phyloP scores from a whole-genome alignment of 2,113 vertebrate genomes.

The Columba livia region DNA sequence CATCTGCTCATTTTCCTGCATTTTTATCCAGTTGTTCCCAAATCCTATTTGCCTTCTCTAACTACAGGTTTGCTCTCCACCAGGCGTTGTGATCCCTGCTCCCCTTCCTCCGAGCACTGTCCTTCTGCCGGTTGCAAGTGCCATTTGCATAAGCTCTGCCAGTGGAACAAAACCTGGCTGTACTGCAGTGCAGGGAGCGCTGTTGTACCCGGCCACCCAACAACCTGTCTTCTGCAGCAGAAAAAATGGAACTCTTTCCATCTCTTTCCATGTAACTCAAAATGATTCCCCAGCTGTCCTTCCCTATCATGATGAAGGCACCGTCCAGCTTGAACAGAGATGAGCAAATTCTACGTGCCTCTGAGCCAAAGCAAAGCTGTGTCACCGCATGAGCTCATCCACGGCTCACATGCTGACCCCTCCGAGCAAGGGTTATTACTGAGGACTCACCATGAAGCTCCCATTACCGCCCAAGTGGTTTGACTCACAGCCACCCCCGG shows the following conservation, averaged over 20 bases:
- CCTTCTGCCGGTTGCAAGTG: background rate
- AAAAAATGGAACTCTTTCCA: background rate
- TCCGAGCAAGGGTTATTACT: background rate
- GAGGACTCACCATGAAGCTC: background rate
- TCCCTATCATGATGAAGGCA: background rate
- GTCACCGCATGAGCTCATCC: background rate
- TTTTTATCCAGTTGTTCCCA: background rate
- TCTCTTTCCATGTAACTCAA: background rate
- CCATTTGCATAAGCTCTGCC: background rate
- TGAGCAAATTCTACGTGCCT: background rate
- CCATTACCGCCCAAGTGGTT: background rate
- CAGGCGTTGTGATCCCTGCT: background rate
- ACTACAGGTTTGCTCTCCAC: background rate
- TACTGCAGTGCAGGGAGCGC: background rate
- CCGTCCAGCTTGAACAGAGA: background rate
- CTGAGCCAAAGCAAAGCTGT: background rate
- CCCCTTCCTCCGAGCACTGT: rapidly evolving
- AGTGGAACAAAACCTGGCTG: background rate
- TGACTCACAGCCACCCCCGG: background rate
- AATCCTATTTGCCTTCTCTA: background rate
- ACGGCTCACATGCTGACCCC: background rate
- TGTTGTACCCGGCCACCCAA: background rate
- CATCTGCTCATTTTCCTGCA: background rate
- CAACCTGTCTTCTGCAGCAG: background rate
- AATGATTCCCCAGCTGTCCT: background rate